Evolutionary conservation across 2,113 vertebrate genomes (phyloP).

Genomic region (Ornithorhynchus anatinus): DNA sequence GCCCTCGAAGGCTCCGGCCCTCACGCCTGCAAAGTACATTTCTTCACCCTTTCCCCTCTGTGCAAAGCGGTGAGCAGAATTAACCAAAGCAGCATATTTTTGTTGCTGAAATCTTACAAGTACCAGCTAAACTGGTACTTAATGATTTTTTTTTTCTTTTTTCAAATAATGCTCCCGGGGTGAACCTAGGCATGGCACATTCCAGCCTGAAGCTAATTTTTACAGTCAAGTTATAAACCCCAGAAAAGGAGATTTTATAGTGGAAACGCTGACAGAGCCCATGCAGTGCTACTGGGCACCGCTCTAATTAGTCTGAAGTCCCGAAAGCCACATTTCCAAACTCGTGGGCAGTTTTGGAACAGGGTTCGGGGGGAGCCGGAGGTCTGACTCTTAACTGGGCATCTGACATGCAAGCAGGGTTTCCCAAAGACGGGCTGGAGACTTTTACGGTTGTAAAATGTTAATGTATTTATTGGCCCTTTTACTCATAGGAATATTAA

Average conservation of each 20-base stretch:
- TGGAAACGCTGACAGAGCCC: constrained; percentile 77
- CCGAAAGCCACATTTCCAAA: constrained; percentile 69
- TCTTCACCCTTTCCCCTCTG: constrained; percentile 45
- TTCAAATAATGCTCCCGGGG: constrained; percentile 68
- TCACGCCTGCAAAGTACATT: constrained; percentile 42
- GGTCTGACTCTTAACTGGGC: constrained; percentile 47
- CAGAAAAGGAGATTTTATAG: constrained; percentile 74
- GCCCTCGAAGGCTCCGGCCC: not conserved
- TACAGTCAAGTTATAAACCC: constrained; percentile 75
- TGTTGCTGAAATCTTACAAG: constrained; percentile 67
- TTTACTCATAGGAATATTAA: constrained; percentile 65
- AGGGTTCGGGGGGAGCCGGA: constrained; percentile 45
- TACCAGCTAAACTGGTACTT: constrained; percentile 61
- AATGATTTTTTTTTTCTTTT: constrained; percentile 71
- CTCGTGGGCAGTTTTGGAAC: constrained; percentile 56
- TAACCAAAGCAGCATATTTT: constrained; percentile 60
- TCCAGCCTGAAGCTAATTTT: constrained; percentile 75
- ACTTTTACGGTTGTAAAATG: constrained; percentile 45
- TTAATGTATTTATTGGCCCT: constrained; percentile 51
- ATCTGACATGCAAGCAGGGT: constrained; percentile 29
- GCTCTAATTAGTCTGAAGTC: constrained; percentile 78
- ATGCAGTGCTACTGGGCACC: constrained; percentile 70
- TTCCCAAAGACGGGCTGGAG: constrained; percentile 32
- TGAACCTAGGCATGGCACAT: constrained; percentile 56
- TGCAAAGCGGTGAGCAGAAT: constrained; percentile 40